These are phyloP conservation scores for Anguilla japonica DNA, from an alignment of 2,113 vertebrate genomes.

Conservation along the genomic window DNA sequence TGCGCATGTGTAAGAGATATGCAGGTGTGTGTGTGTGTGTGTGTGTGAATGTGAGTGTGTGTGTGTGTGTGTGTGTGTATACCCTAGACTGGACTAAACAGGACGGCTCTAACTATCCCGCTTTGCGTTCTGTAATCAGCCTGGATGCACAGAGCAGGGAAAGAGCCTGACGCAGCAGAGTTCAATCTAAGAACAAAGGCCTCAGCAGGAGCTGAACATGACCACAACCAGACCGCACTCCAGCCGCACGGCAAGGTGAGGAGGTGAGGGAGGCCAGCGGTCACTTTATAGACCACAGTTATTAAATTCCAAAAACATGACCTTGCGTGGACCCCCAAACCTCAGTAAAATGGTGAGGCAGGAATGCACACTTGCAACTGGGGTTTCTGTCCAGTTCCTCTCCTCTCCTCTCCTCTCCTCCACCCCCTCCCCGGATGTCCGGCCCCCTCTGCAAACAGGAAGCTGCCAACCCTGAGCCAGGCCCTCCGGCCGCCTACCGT, in stretches of 20 bases:
- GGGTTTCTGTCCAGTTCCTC: conserved; percentile 23
- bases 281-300: too few relatives aligned
- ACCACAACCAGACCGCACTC: background rate
- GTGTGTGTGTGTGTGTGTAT: conserved; percentile 17
- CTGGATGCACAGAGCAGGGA: background rate
- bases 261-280: background rate
- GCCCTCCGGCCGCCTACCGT: conserved; percentile 8
- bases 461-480: conserved; percentile 20
- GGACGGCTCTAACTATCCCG: conserved; percentile 28
- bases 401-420: conserved; percentile 28
- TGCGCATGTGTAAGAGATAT: background rate
- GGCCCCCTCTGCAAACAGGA: conserved; percentile 31
- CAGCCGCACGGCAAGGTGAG: background rate
- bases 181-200: background rate
- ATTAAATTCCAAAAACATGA: background rate
- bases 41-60: too few relatives aligned
- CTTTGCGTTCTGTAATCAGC: conserved; percentile 26
- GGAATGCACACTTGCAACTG: background rate
- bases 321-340: background rate
- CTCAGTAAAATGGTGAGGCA: background rate
- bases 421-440: conserved; percentile 27
- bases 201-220: background rate
- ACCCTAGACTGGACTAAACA: conserved; percentile 32
- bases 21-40: background rate
- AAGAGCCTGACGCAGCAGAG: background rate